Evolutionary conservation across 2,888 invertebrate species (phyloP), one percentile per base, ranked within the genome.

Genomic region (Scaptomyza tumidula): DNA sequence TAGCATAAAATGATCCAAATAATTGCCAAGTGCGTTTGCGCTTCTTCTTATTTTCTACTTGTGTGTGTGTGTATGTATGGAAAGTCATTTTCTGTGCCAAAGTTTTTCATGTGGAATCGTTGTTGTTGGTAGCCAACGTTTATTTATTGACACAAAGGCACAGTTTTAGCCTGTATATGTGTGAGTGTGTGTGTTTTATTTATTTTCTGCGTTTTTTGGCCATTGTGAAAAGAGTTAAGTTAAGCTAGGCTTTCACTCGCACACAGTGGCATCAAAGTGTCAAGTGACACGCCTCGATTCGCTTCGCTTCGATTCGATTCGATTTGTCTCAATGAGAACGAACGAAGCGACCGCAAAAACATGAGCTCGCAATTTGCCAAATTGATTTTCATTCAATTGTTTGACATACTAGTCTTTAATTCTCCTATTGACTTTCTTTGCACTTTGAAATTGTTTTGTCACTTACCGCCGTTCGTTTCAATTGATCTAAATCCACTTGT

Each of bases 401-500:
- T 73, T 33, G 45, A 64, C 46, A 39, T 33, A 68, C 66, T 6
- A 78, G 64, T 78, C 75, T 61, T 16, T 53, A 31, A 13, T 37
- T 58, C 24, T 31, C 41, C 45, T 39, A 49, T 27, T 27, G 33
- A 68, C 83, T 77, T 76, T 84, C 81, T 74, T 62, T 78, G 61
- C 58, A 66, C 84, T 64, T 27, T 58, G 41, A 57, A 69, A 71
- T 75, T 63, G 58, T 75, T 75, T 57, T 52, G 68, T 78, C 62
- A 87, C 90, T 90, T 87, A 90, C 90, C 90, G 75, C 76, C 83
- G 62, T 80, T 82, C 78, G 82, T 54, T 78, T 89, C 85, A 75
- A 78, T 79, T 75, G 86, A 76, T 81, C 86, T 90, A 87, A 91
- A 91, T 90, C 91, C 90, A 82, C 83, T 80, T 83, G 90, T 81